Evolutionary conservation across 2,888 invertebrate species (phyloP).

Genomic region (Rhyacophila evoluta): DNA sequence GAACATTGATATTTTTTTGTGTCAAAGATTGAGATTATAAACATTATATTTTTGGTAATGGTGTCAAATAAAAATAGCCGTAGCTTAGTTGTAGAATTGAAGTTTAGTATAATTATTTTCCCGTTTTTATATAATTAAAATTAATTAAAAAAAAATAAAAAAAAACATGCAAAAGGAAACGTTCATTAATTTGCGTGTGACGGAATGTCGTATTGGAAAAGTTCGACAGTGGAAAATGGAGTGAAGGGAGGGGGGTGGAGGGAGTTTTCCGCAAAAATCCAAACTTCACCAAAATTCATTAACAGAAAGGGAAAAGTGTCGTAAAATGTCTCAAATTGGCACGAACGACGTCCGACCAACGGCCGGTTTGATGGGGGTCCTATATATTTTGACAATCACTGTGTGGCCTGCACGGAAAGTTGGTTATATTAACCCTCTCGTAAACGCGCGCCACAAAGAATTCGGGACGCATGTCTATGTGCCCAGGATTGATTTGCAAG

Average conservation of each 20-base stretch:
- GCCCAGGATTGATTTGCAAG: too few species aligned
- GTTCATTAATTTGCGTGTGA: background rate
- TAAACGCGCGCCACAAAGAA: background rate
- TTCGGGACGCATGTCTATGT: background rate
- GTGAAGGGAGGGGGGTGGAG: background rate
- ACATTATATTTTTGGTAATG: too few species aligned
- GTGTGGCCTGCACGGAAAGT: background rate
- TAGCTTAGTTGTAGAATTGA: too few species aligned
- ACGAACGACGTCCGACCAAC: background rate
- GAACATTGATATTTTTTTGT: too few species aligned
- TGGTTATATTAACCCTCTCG: background rate
- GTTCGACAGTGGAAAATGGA: too few species aligned
- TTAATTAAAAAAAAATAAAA: too few species aligned
- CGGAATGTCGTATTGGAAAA: background rate
- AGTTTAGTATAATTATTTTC: too few species aligned
- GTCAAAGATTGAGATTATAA: too few species aligned
- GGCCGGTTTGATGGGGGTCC: constrained; percentile 1
- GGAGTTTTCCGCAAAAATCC: background rate
- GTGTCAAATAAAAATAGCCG: too few species aligned
- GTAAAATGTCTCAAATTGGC: constrained; percentile 23
- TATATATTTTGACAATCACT: constrained; percentile 24
- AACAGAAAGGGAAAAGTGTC: constrained; percentile 5
- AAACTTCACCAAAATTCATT: background rate
- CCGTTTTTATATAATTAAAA: too few species aligned
- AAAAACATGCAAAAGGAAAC: background rate